Percentiles rank a stretch among this genome's conserved stretches.
phyloP scores from a whole-genome alignment of 2,888 invertebrate genomes.

The Stenolophus ochropezus region DNA sequence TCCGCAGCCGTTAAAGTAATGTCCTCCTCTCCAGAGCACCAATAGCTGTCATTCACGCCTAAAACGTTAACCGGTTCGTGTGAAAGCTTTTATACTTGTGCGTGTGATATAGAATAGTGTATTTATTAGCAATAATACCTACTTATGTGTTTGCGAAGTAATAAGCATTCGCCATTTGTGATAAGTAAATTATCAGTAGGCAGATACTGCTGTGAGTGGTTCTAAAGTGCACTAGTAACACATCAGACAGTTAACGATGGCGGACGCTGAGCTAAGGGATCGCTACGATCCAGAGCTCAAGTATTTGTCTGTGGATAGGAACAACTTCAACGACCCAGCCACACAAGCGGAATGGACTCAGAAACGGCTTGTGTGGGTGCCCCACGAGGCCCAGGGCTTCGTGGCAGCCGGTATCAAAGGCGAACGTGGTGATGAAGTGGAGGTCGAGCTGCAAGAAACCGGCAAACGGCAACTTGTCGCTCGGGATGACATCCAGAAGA shows the following conservation, averaged over 20 bases:
- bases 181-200: conserved; percentile 32
- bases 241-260: conserved; percentile 73
- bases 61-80: conserved; percentile 61
- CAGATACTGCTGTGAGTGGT: conserved; percentile 34
- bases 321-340: conserved; percentile 96
- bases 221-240: conserved; percentile 51
- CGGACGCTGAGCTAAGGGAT: conserved; percentile 85
- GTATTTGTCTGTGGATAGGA: conserved; percentile 96
- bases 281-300: conserved; percentile 96
- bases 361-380: conserved; percentile 99
- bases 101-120: conserved; percentile 59
- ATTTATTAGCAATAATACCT: conserved; percentile 50
- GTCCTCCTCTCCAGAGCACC: conserved; percentile 56
- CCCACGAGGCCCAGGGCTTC: conserved; percentile 97
- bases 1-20: conserved; percentile 58
- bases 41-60: conserved; percentile 65
- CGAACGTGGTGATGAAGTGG: conserved; percentile 96
- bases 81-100: conserved; percentile 56
- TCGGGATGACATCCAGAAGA: conserved; percentile 99
- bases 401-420: conserved; percentile 97
- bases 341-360: conserved; percentile 99
- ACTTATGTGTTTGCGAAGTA: conserved; percentile 55
- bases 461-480: conserved; percentile 93
- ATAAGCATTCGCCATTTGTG: conserved; percentile 39
- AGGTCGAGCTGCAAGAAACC: conserved; percentile 97